These are phyloP conservation scores for Lepidonotus clava DNA, from an alignment of 2,888 invertebrate genomes.

Conservation along the genomic window DNA sequence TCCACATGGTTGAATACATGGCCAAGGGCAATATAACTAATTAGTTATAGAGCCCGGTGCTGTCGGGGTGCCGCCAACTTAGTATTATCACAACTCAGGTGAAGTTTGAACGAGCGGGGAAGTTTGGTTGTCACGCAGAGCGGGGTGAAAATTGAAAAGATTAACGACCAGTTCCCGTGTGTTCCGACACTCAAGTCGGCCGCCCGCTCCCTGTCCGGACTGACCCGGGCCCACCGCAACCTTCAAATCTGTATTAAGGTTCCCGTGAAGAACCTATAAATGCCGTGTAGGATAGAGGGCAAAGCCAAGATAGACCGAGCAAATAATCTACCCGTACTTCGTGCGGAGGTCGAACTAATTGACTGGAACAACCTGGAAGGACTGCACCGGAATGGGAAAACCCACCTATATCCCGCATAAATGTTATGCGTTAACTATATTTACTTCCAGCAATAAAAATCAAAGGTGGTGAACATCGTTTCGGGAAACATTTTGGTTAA, in stretches of 20 bases:
- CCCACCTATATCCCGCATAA: no score
- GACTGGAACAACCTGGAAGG: no score
- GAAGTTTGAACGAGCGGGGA: neutral
- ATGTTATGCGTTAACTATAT: no score
- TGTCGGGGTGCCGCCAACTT: neutral
- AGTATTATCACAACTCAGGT: constrained; percentile 40
- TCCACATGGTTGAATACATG: neutral
- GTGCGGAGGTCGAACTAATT: no score
- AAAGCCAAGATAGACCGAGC: neutral
- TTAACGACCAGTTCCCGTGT: constrained; percentile 17
- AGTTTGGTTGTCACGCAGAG: constrained; percentile 24
- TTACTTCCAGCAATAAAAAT: no score
- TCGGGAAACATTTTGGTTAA: no score
- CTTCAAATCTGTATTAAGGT: neutral
- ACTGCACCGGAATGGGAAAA: no score
- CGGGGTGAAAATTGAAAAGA: constrained; percentile 29
- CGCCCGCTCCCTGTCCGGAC: neutral
- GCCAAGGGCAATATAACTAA: constrained; percentile 12
- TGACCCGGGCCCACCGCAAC: neutral
- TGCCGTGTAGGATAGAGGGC: no score
- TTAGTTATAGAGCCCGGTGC: constrained; percentile 1
- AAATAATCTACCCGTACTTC: no score
- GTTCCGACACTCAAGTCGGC: neutral
- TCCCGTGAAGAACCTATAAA: neutral
- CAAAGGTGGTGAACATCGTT: no score